Conservation (phyloP, 2,113 vertebrate species). For the Gymnogyps californianus region DNA sequence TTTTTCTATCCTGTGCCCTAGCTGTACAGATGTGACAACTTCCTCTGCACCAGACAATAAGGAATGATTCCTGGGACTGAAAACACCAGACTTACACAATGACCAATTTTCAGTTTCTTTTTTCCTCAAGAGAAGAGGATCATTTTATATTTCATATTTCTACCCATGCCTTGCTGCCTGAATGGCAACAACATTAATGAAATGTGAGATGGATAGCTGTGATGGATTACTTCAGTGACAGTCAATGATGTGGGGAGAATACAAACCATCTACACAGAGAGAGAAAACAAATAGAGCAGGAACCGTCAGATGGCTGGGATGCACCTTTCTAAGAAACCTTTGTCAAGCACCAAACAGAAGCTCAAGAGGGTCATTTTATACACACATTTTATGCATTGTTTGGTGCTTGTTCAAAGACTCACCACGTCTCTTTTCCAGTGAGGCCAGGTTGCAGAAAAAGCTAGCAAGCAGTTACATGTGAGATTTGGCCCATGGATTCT, state of each 20-base stretch:
- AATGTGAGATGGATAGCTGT: background rate
- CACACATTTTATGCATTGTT: background rate
- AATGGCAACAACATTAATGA: background rate
- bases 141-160: background rate
- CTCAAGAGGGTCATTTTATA: background rate
- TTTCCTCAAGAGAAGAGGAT: background rate
- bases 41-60: conserved; percentile 16
- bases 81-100: background rate
- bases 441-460: background rate
- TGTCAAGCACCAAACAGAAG: background rate
- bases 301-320: background rate
- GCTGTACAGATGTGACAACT: background rate
- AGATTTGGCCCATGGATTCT: background rate
- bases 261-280: background rate
- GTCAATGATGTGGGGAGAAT: background rate
- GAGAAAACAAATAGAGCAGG: background rate
- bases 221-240: background rate
- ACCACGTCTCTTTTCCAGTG: background rate
- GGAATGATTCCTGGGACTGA: background rate
- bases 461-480: background rate
- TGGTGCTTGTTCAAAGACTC: background rate
- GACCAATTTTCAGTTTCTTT: background rate
- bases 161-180: background rate
- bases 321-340: background rate
- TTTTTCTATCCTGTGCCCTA: background rate